Evolutionary conservation across 2,797 vertebrate species (phyloP).

Genomic region (Avahi laniger): DNA sequence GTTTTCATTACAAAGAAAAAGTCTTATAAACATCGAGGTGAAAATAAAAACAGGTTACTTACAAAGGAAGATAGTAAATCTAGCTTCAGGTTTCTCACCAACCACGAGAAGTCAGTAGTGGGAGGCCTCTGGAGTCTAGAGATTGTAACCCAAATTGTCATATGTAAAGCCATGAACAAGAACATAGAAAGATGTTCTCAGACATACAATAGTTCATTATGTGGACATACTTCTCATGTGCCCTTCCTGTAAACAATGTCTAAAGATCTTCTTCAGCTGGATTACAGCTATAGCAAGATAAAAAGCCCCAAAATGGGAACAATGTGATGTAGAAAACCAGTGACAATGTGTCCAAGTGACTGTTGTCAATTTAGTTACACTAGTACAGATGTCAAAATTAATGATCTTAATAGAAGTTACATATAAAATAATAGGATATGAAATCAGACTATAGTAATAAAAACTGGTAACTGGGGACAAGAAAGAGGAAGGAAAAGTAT

Average conservation of each 20-base stretch:
- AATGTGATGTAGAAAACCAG: neutral
- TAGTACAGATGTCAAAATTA: neutral
- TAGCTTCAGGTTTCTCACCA: neutral
- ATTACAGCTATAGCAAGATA: neutral
- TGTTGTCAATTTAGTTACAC: neutral
- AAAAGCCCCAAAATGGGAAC: neutral
- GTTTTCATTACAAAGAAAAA: constrained; percentile 6
- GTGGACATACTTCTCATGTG: neutral
- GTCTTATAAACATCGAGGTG: neutral
- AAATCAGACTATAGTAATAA: neutral
- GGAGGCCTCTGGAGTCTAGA: neutral
- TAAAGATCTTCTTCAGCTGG: neutral
- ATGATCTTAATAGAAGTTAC: neutral
- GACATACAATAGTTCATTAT: neutral
- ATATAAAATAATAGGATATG: neutral
- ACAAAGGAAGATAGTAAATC: neutral
- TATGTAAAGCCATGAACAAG: neutral
- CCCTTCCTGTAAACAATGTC: neutral
- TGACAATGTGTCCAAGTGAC: neutral
- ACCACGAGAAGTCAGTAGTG: neutral
- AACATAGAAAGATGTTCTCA: neutral
- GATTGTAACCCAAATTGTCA: neutral
- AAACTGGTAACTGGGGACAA: neutral
- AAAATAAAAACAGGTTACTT: constrained; percentile 16
- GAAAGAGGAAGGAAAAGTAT: neutral